Base-by-base conservation (phyloP, 2,113 vertebrate species). In the Vulpes ferrilata region DNA sequence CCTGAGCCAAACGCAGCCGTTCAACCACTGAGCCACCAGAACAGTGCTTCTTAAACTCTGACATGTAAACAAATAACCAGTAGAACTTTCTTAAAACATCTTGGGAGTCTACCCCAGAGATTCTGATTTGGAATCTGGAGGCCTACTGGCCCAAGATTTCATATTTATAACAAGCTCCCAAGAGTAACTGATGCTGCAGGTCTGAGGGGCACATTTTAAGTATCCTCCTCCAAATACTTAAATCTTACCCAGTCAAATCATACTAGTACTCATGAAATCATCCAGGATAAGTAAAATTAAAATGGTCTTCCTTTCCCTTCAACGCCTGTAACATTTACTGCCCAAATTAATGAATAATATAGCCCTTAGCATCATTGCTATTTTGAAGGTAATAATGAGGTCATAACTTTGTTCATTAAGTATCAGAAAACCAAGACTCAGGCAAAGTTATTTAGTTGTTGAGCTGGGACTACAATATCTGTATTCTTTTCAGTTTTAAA, bases 401-500 rank as follows among this genome's bases (percentile, higher is more conserved):
- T 85, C 11, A 65, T 55, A 92, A 65, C 7, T 87, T 69, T 92
- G 19, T 71, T 62, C 3, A 89, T 81, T 89, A 97, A 96, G 92
- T 85, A 88, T 92, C 86, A 76, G 55, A 97, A 94, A 96, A 94
- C 30, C 4, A 20, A 94, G 53, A 62, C 27, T 32, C 19, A 74
- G n/a, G 65, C 30, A 91, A 81, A 74, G 32, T 90, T 73, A 74
- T 69, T 87, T 1, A 85, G n/a, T 7, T 71, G 59, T 48, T 89
- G 48, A 82, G 48, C 7, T 88, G 11, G 32, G 30, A 55, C 7
- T n/a, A 95, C 8, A 86, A 84, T 80, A 71, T 69, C 48, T 95
- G 15, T 67, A 53, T 82, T 93, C 64, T 88, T 96, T 87, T 71
- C 15, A 90, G 62, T 96, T 94, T 93, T 89, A 85, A 97, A 91